A percentile compares a stretch with the other conserved stretches of the same genome.
phyloP scores from a whole-genome alignment of 2,888 invertebrate genomes.

The Drosophila stalkeri region DNA sequence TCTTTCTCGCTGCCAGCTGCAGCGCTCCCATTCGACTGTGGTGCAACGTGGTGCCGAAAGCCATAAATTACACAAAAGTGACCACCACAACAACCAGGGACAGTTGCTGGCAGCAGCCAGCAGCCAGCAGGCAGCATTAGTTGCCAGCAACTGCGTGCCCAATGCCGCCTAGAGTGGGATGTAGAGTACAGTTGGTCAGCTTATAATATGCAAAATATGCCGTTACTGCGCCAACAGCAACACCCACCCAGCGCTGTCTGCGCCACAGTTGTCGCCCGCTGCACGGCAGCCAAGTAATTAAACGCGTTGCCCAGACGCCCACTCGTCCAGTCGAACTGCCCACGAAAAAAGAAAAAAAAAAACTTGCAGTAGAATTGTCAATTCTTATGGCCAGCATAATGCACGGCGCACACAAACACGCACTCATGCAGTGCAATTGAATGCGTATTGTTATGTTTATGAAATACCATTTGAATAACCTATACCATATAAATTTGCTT shows the following conservation, averaged over 20 bases:
- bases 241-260: not conserved
- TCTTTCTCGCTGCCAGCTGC: constrained; percentile 54
- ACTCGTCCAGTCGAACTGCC: too few relatives aligned
- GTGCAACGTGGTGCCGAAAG: constrained; percentile 54
- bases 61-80: constrained; percentile 76
- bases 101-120: constrained; percentile 12
- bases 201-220: constrained; percentile 68
- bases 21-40: constrained; percentile 27
- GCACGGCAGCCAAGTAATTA: constrained; percentile 46
- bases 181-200: constrained; percentile 26
- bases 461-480: not conserved
- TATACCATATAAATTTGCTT: not conserved
- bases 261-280: constrained; percentile 31
- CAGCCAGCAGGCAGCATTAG: constrained; percentile 23
- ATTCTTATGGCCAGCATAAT: constrained; percentile 1
- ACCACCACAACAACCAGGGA: constrained; percentile 41
- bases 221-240: constrained; percentile 24
- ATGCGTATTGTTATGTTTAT: constrained; percentile 2
- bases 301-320: constrained; percentile 16
- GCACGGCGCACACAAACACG: not conserved
- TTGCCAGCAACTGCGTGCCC: constrained; percentile 11
- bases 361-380: constrained; percentile 1
- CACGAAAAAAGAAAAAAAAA: constrained; percentile 1
- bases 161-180: constrained; percentile 1
- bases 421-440: not conserved